Conservation (phyloP, 1,140 invertebrate genomes). For the Polypedilum vanderplanki region DNA sequence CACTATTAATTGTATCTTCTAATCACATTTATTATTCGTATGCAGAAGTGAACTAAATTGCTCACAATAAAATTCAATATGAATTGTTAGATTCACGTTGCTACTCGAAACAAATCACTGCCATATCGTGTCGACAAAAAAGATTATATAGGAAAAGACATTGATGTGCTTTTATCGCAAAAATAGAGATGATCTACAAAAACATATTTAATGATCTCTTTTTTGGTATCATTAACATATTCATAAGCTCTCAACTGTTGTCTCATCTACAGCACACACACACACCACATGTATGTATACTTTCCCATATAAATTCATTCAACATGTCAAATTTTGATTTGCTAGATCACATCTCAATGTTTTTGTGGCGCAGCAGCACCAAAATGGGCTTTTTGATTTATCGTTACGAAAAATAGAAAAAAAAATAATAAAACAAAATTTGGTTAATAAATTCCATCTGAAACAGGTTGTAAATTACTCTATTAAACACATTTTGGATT, state of each 20-base stretch:
- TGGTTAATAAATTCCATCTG: conserved; percentile 26
- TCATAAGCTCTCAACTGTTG: background rate
- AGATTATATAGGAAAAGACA: too few species aligned
- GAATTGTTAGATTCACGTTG: too few species aligned
- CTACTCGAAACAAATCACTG: too few species aligned
- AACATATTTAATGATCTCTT: too few species aligned
- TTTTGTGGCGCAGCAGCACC: background rate
- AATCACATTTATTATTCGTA: too few species aligned
- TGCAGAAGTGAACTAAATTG: too few species aligned
- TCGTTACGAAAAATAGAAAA: conserved; percentile 10
- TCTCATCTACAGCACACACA: background rate
- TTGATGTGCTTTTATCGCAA: too few species aligned
- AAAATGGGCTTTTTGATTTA: conserved; percentile 15
- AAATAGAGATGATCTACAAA: too few species aligned
- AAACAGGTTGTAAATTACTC: conserved; percentile 29
- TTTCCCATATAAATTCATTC: background rate
- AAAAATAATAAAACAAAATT: conserved; percentile 4
- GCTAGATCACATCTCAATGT: conserved; percentile 24
- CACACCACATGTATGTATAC: background rate
- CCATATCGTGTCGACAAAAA: too few species aligned
- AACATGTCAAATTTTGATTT: conserved; percentile 17
- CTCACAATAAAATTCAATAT: too few species aligned
- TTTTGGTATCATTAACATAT: background rate
- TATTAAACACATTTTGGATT: conserved; percentile 27
- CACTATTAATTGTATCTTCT: background rate